Base-by-base conservation (phyloP, 2,797 vertebrate genomes). In the Momotus momota region DNA sequence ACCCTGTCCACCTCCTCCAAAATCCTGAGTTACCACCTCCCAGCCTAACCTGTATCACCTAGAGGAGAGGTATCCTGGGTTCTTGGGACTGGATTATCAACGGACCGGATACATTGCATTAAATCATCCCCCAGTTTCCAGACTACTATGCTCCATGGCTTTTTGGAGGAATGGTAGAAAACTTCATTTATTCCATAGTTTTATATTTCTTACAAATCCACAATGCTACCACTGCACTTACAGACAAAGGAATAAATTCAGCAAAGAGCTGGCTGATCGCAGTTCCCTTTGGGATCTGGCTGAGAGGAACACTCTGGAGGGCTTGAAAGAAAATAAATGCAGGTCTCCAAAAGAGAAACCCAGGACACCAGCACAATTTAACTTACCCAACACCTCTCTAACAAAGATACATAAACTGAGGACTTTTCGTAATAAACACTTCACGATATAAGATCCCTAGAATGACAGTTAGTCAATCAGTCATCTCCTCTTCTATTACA, bases 81-180 rank as follows among this genome's bases (percentile, higher is more conserved):
- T 88, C 69, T 52, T 40, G 61, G 58, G 29, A 48, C 33, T 51
- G 31, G n/a, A 31, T 83, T 71, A 46, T 38, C 80, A 71, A n/a
- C 1, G 5, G 10, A 71, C 9, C 0, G 0, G 45, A 86, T 18
- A 41, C 0, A 0, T 3, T 43, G 14, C 18, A 33, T 67, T 83
- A 49, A 13, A 64, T 16, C 7, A 8, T 25, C 12, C 4, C 16
- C 17, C 6, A 11, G 43, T 90, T 78, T 88, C 22, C n/a, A 19
- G 45, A 60, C 29, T 88, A 54, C 26, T 43, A 55, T 8, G 35
- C 35, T 94, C 70, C 49, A 66, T 48, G 67, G 54, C 8, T 54
- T 90, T 88, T 69, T 57, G 33, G 87, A 80, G 58, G 73, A 92
- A 72, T 40, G 46, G 21, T n/a, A 81, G 48, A 91, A 93, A 90